These are phyloP conservation scores for Tretioscincus oriximinensis DNA, from an alignment of 2,113 vertebrate genomes.

Conservation along the genomic window DNA sequence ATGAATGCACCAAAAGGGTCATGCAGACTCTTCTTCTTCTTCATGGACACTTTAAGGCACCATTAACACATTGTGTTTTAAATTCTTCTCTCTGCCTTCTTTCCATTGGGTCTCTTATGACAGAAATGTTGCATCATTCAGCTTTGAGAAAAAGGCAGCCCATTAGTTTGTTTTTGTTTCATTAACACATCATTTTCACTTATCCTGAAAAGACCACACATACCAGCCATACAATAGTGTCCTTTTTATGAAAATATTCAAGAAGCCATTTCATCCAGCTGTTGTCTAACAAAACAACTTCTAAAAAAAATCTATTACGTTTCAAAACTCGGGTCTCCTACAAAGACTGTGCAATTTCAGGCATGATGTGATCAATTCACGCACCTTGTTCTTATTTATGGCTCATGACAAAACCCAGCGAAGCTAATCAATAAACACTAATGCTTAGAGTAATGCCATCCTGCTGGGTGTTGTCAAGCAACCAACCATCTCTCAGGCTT, in stretches of 20 bases:
- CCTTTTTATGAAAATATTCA: constrained; percentile 33
- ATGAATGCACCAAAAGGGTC: too few species aligned
- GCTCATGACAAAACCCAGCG: constrained; percentile 53
- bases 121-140: neutral
- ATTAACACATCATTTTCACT: neutral
- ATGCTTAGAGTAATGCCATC: constrained; percentile 63
- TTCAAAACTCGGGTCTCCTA: constrained; percentile 40
- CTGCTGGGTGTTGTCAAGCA: constrained; percentile 52
- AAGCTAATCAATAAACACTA: constrained; percentile 64
- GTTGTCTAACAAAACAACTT: constrained; percentile 42
- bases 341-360: constrained; percentile 52
- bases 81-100: constrained; percentile 10
- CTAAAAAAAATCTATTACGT: constrained; percentile 53
- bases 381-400: constrained; percentile 51
- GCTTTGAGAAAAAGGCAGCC: constrained; percentile 24
- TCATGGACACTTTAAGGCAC: too few species aligned
- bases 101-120: neutral
- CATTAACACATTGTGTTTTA: too few species aligned
- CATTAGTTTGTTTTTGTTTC: neutral
- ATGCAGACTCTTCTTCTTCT: too few species aligned
- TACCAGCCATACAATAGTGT: neutral
- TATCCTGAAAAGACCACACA: neutral
- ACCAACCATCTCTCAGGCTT: constrained; percentile 57
- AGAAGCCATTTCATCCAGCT: constrained; percentile 45
- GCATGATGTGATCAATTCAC: constrained; percentile 60